phyloP scores from a whole-genome alignment of 1,140 invertebrate genomes.

The Acyrthosiphon pisum region DNA sequence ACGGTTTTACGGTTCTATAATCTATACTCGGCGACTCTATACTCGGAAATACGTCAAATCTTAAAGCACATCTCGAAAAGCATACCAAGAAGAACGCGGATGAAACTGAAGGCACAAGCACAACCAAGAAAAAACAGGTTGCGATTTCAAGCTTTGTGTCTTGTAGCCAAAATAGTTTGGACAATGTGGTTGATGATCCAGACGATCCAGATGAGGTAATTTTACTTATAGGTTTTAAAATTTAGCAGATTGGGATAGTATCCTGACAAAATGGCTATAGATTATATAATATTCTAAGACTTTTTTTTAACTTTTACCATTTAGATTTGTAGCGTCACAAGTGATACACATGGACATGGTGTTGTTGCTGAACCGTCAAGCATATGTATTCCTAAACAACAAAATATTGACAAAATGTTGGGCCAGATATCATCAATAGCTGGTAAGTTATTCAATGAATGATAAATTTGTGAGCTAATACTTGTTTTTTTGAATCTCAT shows the following conservation, averaged over 20 bases:
- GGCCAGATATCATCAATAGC: slow-evolving; percentile 35
- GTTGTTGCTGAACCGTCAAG: slow-evolving; percentile 17
- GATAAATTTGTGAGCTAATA: neutral
- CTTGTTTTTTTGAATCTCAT: no score
- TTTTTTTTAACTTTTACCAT: no score
- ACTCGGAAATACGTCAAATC: slow-evolving; percentile 15
- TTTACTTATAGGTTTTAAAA: slow-evolving; percentile 37
- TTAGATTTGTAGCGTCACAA: neutral
- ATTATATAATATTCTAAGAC: no score
- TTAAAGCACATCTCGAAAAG: slow-evolving; percentile 5
- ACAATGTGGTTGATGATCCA: slow-evolving; percentile 26
- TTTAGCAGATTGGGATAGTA: neutral
- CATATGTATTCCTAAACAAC: neutral
- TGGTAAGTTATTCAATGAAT: slow-evolving; percentile 35
- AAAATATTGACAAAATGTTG: slow-evolving; percentile 22
- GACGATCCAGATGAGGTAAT: slow-evolving; percentile 38
- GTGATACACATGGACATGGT: neutral
- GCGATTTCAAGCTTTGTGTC: neutral
- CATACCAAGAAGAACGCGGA: neutral
- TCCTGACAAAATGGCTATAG: no score
- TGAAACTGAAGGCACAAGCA: neutral
- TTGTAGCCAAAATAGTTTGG: neutral
- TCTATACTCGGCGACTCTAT: no score
- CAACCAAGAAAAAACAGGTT: neutral
- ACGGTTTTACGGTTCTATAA: no score